phyloP scores from a whole-genome alignment of 2,113 vertebrate species.

The Crotophaga sulcirostris region DNA sequence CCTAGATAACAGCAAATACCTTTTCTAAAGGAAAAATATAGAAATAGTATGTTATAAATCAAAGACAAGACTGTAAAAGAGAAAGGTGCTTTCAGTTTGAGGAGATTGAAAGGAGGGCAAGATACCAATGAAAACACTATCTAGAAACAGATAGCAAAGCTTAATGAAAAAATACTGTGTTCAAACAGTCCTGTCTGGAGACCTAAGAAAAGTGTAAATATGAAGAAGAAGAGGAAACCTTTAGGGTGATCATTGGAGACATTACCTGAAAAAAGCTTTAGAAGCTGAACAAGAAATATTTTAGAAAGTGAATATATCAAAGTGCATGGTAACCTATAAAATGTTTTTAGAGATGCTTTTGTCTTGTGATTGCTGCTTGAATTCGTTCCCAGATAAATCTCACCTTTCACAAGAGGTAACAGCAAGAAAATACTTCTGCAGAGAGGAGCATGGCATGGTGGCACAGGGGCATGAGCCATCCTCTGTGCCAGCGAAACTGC shows the following conservation, averaged over 20 bases:
- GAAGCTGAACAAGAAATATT: neutral
- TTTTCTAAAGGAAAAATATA: neutral
- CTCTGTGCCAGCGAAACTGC: neutral
- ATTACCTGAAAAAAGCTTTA: neutral
- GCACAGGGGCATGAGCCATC: rapidly evolving
- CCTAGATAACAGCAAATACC: neutral
- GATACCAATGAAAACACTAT: neutral
- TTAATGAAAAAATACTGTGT: constrained; percentile 24
- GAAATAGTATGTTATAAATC: constrained; percentile 22
- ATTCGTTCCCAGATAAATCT: neutral
- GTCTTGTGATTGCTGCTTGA: neutral
- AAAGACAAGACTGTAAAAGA: neutral
- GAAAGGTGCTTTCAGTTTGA: neutral
- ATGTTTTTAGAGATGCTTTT: neutral
- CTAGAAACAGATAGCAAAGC: neutral
- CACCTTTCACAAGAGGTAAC: neutral
- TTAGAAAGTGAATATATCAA: neutral
- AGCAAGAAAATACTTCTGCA: neutral
- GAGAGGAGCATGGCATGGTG: rapidly evolving
- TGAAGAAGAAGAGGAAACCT: neutral
- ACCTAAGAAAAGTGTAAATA: constrained; percentile 24
- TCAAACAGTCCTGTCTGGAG: neutral
- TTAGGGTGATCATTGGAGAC: neutral
- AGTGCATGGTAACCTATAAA: neutral
- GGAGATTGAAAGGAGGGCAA: constrained; percentile 17